Percentiles rank a stretch among this genome's conserved stretches.
Conservation (phyloP, 2,888 invertebrate genomes). For the Polyommatus icarus region DNA sequence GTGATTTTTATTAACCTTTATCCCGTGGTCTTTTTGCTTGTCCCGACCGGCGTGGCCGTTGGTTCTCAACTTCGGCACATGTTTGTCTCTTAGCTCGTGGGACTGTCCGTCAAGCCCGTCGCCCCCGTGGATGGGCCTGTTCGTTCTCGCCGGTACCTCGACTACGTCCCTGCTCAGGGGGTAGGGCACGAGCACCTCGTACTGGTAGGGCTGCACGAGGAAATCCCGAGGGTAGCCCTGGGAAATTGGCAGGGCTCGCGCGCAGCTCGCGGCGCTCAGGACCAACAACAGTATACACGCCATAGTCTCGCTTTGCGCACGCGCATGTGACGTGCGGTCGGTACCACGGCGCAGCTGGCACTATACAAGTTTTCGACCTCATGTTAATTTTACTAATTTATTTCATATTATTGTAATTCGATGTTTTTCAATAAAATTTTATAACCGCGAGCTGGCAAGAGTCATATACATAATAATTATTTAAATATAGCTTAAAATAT, state of each 20-base stretch:
- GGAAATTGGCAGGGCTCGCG: background rate
- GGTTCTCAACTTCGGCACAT: background rate
- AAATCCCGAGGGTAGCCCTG: slow-evolving; percentile 3
- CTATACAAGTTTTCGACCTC: background rate
- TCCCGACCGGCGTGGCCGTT: background rate
- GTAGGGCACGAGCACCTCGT: background rate
- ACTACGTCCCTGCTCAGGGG: background rate
- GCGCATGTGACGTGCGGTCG: slow-evolving; percentile 11
- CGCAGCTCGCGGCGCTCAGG: background rate
- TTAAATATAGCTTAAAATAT: no score
- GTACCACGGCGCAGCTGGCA: background rate
- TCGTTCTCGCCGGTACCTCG: background rate
- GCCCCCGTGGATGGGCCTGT: background rate
- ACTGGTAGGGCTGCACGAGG: background rate
- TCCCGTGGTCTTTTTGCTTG: background rate
- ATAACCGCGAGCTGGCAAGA: background rate
- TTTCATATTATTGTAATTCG: background rate
- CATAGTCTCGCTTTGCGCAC: background rate
- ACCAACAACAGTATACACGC: background rate
- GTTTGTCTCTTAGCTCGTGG: background rate
- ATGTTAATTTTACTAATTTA: background rate
- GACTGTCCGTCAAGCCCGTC: background rate
- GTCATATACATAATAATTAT: background rate
- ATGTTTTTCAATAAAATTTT: background rate
- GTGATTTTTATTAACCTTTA: background rate